Base-by-base conservation (phyloP, 2,113 vertebrate genomes). In the Chinchilla lanigera region DNA sequence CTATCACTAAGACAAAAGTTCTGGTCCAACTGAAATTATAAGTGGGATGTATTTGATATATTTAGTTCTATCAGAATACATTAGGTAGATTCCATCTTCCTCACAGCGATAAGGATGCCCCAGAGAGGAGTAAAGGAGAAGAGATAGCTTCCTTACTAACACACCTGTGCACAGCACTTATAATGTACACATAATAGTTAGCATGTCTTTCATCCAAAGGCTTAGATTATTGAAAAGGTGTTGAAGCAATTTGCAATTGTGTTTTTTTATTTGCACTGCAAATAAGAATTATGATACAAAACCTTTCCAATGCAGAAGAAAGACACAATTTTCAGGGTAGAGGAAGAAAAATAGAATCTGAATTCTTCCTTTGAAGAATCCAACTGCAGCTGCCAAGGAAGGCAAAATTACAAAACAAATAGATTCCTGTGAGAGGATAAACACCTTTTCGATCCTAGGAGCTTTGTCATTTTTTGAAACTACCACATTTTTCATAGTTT, bases 401-500 rank as follows among this genome's bases (percentile, higher is more conserved):
- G 88, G 52, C 78, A 86, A 94, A 98, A 81, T 20, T 81, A 96
- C 75, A 91, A 0, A 24, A 58, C 87, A 98, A 86, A 96, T 38
- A 80, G 93, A 93, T 97, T 77, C 81, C 85, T 95, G 97, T 96
- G 98, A 98, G 96, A 88, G 92, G 96, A 98, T 97, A 97, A 98
- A 95, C 97, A 97, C 71, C 89, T 98, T 98, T 98, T 97, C 96
- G 63, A 96, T 93, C 94, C 93, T 98, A 96, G 96, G 93, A 98
- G 96, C 95, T 97, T 95, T 96, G 97, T 98, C 73, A 86, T 96
- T 98, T 98, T 95, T 98, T 95, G 96, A 96, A 95, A 90, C 86
- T 93, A 98, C 90, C 89, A 97, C 93, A 97, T 98, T 98, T 98
- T 98, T 98, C 97, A 98, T 97, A 98, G 98, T 98, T 98, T 98